Conservation (phyloP, 2,888 invertebrate genomes). For the Tetranychus piercei region DNA sequence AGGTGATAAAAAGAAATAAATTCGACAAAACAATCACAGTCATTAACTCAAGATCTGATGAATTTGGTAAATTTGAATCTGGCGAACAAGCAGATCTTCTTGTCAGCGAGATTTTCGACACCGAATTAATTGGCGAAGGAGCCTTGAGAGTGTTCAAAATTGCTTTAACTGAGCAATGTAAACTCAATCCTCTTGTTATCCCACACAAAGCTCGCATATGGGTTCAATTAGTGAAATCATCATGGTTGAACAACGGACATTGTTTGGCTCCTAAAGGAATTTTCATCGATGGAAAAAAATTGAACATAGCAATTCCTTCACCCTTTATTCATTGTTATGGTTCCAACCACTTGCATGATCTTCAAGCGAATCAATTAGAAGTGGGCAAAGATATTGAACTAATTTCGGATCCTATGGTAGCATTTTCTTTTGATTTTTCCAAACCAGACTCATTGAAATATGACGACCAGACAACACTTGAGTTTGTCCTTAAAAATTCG, state of each 20-base stretch:
- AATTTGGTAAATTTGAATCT: conserved; percentile 38
- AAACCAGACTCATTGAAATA: conserved; percentile 32
- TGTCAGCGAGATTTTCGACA: conserved; percentile 92
- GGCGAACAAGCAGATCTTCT: conserved; percentile 59
- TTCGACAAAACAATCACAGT: conserved; percentile 55
- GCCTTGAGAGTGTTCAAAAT: conserved; percentile 76
- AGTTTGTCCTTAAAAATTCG: conserved; percentile 44
- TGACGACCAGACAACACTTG: conserved; percentile 23
- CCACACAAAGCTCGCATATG: conserved; percentile 69
- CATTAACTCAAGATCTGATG: conserved; percentile 69
- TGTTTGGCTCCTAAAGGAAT: conserved; percentile 40
- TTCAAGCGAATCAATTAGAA: conserved; percentile 66
- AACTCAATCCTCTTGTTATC: conserved; percentile 66
- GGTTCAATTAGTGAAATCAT: conserved; percentile 64
- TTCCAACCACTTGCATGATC: conserved; percentile 70
- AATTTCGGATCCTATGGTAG: conserved; percentile 43
- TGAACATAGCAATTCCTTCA: conserved; percentile 32
- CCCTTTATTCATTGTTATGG: conserved; percentile 46
- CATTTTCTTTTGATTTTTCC: conserved; percentile 52
- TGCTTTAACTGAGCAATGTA: conserved; percentile 59
- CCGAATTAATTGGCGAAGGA: conserved; percentile 92
- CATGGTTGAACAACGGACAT: conserved; percentile 54
- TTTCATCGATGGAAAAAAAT: conserved; percentile 20
- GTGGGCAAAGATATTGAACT: conserved; percentile 43
- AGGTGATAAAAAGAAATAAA: conserved; percentile 59